phyloP scores from a whole-genome alignment of 2,797 vertebrate species.

The Nasua narica region DNA sequence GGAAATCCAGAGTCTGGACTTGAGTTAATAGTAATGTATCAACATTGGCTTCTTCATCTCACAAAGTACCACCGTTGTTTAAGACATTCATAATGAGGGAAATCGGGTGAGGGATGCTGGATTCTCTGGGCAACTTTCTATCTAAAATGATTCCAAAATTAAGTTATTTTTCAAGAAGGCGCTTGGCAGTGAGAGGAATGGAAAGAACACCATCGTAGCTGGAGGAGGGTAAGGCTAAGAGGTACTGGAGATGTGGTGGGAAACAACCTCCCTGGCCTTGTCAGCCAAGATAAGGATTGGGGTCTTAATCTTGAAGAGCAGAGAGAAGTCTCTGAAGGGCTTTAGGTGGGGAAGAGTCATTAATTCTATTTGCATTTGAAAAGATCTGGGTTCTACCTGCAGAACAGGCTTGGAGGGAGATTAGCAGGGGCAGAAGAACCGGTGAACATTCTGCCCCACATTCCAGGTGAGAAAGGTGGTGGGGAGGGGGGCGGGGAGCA shows the following conservation, averaged over 20 bases:
- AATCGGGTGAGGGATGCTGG: not conserved
- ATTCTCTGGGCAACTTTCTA: not conserved
- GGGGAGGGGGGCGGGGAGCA: fast-evolving
- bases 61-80: fast-evolving
- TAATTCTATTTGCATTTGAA: not conserved
- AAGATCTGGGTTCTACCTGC: not conserved
- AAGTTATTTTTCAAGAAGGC: not conserved
- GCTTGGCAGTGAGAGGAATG: not conserved
- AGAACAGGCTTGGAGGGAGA: fast-evolving
- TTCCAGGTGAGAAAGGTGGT: not conserved
- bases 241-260: fast-evolving
- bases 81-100: not conserved
- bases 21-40: fast-evolving
- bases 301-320: not conserved
- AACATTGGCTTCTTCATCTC: not conserved
- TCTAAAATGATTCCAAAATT: not conserved
- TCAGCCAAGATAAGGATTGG: not conserved
- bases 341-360: fast-evolving
- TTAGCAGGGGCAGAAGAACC: not conserved
- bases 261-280: fast-evolving
- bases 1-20: not conserved
- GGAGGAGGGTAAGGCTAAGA: not conserved
- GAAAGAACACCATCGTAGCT: fast-evolving
- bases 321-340: not conserved
- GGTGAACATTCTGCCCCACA: fast-evolving